Base-by-base conservation (phyloP, 2,797 vertebrate genomes). In the Hemibagrus guttatus region DNA sequence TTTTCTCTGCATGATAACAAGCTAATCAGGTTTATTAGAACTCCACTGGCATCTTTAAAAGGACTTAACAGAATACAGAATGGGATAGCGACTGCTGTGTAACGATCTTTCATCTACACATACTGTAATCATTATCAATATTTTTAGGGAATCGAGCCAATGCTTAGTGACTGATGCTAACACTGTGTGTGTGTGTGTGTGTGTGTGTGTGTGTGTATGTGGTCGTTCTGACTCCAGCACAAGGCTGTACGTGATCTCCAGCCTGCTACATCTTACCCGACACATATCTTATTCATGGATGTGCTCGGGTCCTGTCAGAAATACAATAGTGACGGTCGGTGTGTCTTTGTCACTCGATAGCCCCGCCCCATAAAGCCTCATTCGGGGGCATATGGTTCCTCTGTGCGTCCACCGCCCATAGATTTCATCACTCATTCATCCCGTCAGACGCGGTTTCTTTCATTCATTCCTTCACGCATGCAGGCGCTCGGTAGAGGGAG, bases 241-340 rank as follows among this genome's bases (percentile, higher is more conserved):
- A 6, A 81, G 39, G n/a, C 26, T 39, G n/a, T 85, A 52, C 17
- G 1, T 12, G 61, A 61, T 66, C 59, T 46, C 49, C 31, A 68
- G 63, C 49, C 80, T 84, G 79, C 21, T n/a, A n/a, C 35, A 46
- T 46, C 78, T 61, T 63, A 84, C 26, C 87, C 83, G 64, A 64
- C 68, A 28, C 91, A 95, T 95, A 13, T 92, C 88, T 95, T 92
- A 95, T 95, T 95, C 91, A 95, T 92, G 92, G 23, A 39, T 69
- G 88, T 8, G 87, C 92, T 92, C 31, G 86, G 90, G 93, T 90
- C 90, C 42, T 26, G 64, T 85, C n/a, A 81, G 92, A 72, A 93
- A 95, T 88, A 81, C 76, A 90, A 95, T 90, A 92, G 91, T 88
- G 16, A 59, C 46, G 11, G 75, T 6, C 42, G 8, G 75, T 6